Base-by-base conservation (phyloP, 1,140 invertebrate species). In the Lucilia cuprina region DNA sequence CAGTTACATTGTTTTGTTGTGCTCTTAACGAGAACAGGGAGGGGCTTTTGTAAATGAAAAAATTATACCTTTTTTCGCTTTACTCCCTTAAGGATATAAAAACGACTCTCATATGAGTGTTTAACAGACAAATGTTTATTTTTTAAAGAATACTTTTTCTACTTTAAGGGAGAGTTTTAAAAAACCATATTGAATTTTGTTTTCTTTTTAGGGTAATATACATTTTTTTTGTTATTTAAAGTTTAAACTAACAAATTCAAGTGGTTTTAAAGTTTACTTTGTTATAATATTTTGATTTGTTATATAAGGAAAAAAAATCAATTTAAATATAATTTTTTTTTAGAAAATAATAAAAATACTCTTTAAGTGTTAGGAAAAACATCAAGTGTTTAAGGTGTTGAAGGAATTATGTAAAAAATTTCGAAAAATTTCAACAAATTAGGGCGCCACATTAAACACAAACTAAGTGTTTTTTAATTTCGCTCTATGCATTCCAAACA, bases 341-440 rank as follows among this genome's bases (percentile, higher is more conserved):
- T 7, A 5, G 17, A 55, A 55, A 49, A 49, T 2, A 49, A 14
- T 5, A 1, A 14, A 49, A 49, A 49, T 5, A 55, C 50, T 13
- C 10, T 55, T 55, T 14, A 55, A 21, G 65, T 21, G n/a, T 9
- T 10, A 70, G 65, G 10, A 70, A 60, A 70, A 70, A 70, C 21
- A 70, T 70, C 65, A 70, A 70, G 65, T 70, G 12, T 70, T 70
- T 25, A 70, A 70, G n/a, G 65, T 70, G 65, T 25, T 70, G 65
- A 70, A 9, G 19, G 65, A 70, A 70, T 70, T 70, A 70, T 70
- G 65, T n/a, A 70, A 7, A 60, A 14, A n/a, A 25, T 10, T 70
- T 7, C 25, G 5, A 70, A 55, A 30, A 30, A 25, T 70, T 70
- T 70, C 65, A 70, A 70, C 65, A 70, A 70, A 70, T 70, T 70